phyloP scores from a whole-genome alignment of 2,113 vertebrate genomes.

The Zapus hudsonius region DNA sequence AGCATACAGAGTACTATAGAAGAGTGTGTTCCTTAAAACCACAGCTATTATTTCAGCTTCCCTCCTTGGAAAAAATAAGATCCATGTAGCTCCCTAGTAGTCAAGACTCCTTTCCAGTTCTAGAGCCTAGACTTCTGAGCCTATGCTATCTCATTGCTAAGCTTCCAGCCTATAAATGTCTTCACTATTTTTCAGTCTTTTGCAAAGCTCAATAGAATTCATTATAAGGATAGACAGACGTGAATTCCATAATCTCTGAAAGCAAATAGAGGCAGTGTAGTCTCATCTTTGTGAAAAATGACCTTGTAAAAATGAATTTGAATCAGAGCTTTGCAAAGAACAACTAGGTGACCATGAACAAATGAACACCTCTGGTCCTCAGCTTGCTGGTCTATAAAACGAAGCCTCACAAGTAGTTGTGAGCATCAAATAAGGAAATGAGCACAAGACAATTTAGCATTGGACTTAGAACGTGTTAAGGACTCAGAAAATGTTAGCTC shows the following conservation, averaged over 20 bases:
- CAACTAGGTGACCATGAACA: background rate
- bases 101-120: background rate
- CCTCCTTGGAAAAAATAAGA: background rate
- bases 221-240: background rate
- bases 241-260: slow-evolving; percentile 23
- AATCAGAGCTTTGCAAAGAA: slow-evolving; percentile 41
- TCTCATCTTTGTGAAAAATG: slow-evolving; percentile 37
- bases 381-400: slow-evolving; percentile 26
- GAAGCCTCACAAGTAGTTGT: background rate
- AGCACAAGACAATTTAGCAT: slow-evolving; percentile 16
- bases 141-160: background rate
- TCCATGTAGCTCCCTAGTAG: background rate
- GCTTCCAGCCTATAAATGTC: background rate
- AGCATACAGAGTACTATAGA: background rate
- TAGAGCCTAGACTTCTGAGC: background rate
- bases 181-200: slow-evolving; percentile 26
- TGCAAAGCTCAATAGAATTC: slow-evolving; percentile 15
- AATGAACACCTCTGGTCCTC: background rate
- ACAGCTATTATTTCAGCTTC: background rate
- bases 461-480: background rate
- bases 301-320: slow-evolving; percentile 25
- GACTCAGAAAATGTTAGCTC: background rate
- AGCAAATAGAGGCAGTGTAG: slow-evolving; percentile 15
- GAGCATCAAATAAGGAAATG: slow-evolving; percentile 46
- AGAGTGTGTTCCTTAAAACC: background rate